Base-by-base conservation (phyloP, 2,888 invertebrate genomes). In the Drosophila quinaria region DNA sequence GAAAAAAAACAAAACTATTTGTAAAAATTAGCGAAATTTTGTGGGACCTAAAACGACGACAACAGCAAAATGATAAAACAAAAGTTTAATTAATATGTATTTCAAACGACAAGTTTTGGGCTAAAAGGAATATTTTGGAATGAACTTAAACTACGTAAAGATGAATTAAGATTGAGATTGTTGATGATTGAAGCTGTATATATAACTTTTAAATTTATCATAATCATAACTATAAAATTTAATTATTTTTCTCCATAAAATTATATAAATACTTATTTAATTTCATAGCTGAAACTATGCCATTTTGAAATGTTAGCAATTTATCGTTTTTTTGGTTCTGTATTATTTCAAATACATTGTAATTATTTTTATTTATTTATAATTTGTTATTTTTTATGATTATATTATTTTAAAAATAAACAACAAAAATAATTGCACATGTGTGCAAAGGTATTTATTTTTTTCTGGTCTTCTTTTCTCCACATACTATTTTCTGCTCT, bases 171-270 rank as follows among this genome's bases (percentile, higher is more conserved):
- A 69, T 72, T 71, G 76, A 77, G 74, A 76, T 87, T 85, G 82
- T 75, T 85, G 62, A 85, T 50, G 78, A 78, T 80, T 64, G 77
- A 79, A 81, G 89, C 84, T 84, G 84, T 84, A 89, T 78, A 89
- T 78, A 78, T 80, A 80, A 77, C 77, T 81, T 78, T 81, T 68
- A 89, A 89, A 89, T 70, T 84, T 82, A 89, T 87, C 71, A 66
- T 87, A 78, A 54, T 59, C 68, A 64, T 78, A 81, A 84, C 70
- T 84, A 76, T 84, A 84, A 47, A 68, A 80, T 64, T 80, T 69
- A 78, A 84, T 78, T 81, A 87, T 78, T 75, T 87, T 70, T 69
- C 81, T 84, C 77, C 80, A 83, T 70, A 74, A 52, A 82, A 80
- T 79, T 82, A 78, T 67, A 51, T 22, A 22, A 4, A 22, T 50